Conservation (phyloP, 1,140 invertebrate species). For the Periplaneta americana region DNA sequence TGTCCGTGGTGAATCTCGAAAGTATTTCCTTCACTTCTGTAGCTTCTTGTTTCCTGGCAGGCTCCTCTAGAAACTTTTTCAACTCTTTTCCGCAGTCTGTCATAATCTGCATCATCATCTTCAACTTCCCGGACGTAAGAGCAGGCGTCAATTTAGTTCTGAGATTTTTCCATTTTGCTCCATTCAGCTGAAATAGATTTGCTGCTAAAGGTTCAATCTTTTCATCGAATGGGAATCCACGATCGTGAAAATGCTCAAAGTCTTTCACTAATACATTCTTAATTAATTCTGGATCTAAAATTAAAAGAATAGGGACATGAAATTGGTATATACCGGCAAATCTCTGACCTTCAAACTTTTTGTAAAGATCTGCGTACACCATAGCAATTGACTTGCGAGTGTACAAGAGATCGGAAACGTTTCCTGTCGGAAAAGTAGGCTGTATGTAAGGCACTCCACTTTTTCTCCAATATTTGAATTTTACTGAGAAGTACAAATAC, state of each 20-base stretch:
- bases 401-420: conserved; percentile 19
- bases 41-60: not conserved
- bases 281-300: conserved; percentile 37
- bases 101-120: conserved; percentile 24
- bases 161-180: conserved; percentile 40
- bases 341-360: conserved; percentile 31
- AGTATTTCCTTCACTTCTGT: conserved; percentile 16
- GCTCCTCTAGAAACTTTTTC: conserved; percentile 13
- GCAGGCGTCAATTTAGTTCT: conserved; percentile 40
- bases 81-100: conserved; percentile 18
- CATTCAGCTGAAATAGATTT: conserved; percentile 15
- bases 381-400: not conserved
- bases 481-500: too few species aligned
- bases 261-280: conserved; percentile 31
- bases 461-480: conserved; percentile 39
- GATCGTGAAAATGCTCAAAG: conserved; percentile 30
- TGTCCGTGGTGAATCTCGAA: conserved; percentile 14
- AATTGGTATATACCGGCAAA: conserved; percentile 39
- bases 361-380: conserved; percentile 21
- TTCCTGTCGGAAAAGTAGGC: conserved; percentile 33
- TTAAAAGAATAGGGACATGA: conserved; percentile 33
- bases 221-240: conserved; percentile 4
- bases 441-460: conserved; percentile 32
- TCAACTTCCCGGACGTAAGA: conserved; percentile 33
- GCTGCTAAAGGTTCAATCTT: not conserved